Conservation (phyloP, 2,113 vertebrate species). For the Halcyon malimbica region DNA sequence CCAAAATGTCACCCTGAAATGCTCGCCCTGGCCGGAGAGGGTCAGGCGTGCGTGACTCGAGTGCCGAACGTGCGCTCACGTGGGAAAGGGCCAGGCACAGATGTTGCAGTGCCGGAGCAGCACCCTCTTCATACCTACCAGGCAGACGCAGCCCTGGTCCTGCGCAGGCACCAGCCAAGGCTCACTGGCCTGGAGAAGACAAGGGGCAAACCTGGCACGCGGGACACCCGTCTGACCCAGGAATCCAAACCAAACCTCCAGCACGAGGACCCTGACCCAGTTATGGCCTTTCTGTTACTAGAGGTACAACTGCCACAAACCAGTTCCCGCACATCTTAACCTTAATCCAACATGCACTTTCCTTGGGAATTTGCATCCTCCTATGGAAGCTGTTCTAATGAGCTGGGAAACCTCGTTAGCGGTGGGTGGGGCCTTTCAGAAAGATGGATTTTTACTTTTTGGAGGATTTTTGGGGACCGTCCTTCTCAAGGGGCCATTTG, state of each 20-base stretch:
- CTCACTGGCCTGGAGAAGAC: not conserved
- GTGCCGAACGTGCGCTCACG: rapidly evolving
- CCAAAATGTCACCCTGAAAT: not conserved
- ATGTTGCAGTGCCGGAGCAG: rapidly evolving
- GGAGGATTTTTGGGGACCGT: not conserved
- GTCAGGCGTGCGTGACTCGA: rapidly evolving
- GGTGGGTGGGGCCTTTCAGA: not conserved
- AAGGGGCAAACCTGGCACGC: not conserved
- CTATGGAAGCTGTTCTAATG: not conserved
- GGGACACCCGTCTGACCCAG: not conserved
- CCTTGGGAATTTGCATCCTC: rapidly evolving
- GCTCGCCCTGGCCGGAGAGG: rapidly evolving
- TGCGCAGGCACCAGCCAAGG: rapidly evolving
- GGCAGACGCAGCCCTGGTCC: rapidly evolving
- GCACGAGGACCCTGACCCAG: rapidly evolving
- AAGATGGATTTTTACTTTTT: not conserved
- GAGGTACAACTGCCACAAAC: rapidly evolving
- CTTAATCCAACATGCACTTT: rapidly evolving
- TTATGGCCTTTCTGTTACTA: rapidly evolving
- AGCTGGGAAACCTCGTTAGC: not conserved
- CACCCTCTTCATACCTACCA: rapidly evolving
- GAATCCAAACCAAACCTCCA: rapidly evolving
- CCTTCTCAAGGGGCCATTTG: not conserved
- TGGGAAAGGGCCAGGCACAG: not conserved
- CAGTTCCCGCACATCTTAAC: rapidly evolving